phyloP scores from a whole-genome alignment of 23 tunicate genomes.

The Trididemnum miniatum region DNA sequence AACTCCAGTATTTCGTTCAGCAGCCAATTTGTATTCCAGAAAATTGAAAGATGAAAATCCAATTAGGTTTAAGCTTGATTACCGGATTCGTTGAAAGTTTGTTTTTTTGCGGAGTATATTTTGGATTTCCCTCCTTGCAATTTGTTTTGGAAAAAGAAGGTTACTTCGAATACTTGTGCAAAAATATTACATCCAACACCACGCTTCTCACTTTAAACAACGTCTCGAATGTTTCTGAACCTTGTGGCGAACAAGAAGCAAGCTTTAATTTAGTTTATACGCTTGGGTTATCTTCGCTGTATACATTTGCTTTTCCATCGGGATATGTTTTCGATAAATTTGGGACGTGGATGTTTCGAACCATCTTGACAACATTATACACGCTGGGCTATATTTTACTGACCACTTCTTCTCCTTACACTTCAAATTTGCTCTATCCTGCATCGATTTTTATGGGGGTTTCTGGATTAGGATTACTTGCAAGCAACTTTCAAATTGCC shows the following conservation, averaged over 20 bases:
- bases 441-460: constrained; percentile 29
- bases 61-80: background rate
- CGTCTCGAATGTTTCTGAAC: background rate
- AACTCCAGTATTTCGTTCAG: too few relatives aligned
- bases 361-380: constrained; percentile 4
- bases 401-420: constrained; percentile 31
- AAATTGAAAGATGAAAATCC: background rate
- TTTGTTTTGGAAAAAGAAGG: constrained; percentile 60
- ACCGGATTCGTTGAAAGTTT: constrained; percentile 51
- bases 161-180: constrained; percentile 36
- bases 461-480: constrained; percentile 19
- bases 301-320: background rate
- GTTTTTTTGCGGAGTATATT: constrained; percentile 40
- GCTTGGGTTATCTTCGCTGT: background rate
- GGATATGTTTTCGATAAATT: constrained; percentile 37
- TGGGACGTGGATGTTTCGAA: constrained; percentile 41
- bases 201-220: background rate
- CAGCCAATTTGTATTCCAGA: too few relatives aligned
- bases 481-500: constrained; percentile 47
- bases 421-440: constrained; percentile 43
- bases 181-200: background rate
- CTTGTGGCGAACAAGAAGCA: constrained; percentile 29
- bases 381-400: constrained; percentile 36
- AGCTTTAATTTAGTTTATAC: constrained; percentile 31
- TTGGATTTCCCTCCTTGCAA: constrained; percentile 58